These are phyloP conservation scores for Pseudoatta argentina DNA, from an alignment of 1,140 invertebrate genomes.

Conservation along the genomic window DNA sequence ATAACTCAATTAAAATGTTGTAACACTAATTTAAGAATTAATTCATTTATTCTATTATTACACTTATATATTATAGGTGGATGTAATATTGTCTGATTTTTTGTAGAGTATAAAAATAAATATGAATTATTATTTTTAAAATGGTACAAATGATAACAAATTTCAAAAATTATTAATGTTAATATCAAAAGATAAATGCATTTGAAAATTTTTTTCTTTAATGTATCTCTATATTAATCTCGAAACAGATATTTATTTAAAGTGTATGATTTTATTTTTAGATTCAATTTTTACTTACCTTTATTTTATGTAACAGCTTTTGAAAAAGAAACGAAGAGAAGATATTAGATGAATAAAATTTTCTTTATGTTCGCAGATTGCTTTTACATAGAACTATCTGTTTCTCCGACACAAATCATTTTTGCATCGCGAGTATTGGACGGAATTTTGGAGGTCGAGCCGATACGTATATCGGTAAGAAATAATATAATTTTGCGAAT, in stretches of 20 bases:
- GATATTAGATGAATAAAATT: neutral
- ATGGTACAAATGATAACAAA: neutral
- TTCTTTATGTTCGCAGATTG: neutral
- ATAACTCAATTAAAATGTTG: neutral
- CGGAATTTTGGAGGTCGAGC: neutral
- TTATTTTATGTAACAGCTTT: neutral
- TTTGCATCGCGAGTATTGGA: neutral
- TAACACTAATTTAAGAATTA: neutral
- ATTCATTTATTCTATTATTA: neutral
- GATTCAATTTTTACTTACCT: neutral
- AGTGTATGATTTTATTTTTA: neutral
- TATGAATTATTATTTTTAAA: neutral
- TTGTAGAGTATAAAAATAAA: neutral
- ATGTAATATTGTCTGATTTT: neutral
- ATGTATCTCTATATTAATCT: neutral
- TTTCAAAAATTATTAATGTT: neutral
- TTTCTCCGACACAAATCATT: neutral
- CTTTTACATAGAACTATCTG: neutral
- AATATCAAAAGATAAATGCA: neutral
- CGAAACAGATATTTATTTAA: neutral
- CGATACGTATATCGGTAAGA: neutral
- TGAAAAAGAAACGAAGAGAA: neutral
- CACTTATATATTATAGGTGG: neutral
- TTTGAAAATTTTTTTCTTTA: neutral
- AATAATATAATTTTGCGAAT: constrained; percentile 22